Evolutionary conservation across 1,140 invertebrate genomes (phyloP), one percentile per base, ranked within the genome.

Genomic region (Pseudobourletiella spinata): DNA sequence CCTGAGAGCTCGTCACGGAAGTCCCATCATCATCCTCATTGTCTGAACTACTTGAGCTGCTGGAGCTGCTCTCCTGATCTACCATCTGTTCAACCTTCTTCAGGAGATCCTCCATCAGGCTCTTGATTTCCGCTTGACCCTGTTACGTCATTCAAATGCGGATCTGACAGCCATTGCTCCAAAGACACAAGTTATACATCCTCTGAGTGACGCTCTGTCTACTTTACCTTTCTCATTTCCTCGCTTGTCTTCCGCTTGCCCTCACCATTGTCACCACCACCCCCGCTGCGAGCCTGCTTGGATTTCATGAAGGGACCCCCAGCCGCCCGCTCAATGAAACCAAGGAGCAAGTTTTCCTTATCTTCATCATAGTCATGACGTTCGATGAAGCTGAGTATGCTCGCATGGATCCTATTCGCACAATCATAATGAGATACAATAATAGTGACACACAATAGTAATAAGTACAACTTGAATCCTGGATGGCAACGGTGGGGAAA

Each of bases 351-450:
- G 11, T 71, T 64, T 22, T 65, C 68, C n/a, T 32, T 65, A 25
- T 64, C 52, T 80, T 79, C 42, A 77, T 75, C 59, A 54, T 61
- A 73, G 22, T 79, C 78, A 52, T 86, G 81, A 63, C 84, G 81
- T 71, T 91, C 84, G 30, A 95, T 76, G 73, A 85, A 87, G 74
- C 95, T 95, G 2, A 95, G 76, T 71, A 91, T 87, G 43, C 85
- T 85, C 0, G 88, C 85, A 74, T 95, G 89, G 43, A 91, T 85
- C 68, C 87, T 78, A 48, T n/a, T n/a, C n/a, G n/a, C n/a, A n/a
- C n/a, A n/a, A n/a, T n/a, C n/a, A n/a, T n/a, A n/a, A n/a, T n/a
- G n/a, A n/a, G n/a, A n/a, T n/a, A n/a, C n/a, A n/a, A n/a, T n/a
- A n/a, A n/a, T n/a, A n/a, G n/a, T n/a, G n/a, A n/a, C n/a, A n/a